Base-by-base conservation (phyloP, 2,797 vertebrate genomes). In the Xiphophorus birchmanni region DNA sequence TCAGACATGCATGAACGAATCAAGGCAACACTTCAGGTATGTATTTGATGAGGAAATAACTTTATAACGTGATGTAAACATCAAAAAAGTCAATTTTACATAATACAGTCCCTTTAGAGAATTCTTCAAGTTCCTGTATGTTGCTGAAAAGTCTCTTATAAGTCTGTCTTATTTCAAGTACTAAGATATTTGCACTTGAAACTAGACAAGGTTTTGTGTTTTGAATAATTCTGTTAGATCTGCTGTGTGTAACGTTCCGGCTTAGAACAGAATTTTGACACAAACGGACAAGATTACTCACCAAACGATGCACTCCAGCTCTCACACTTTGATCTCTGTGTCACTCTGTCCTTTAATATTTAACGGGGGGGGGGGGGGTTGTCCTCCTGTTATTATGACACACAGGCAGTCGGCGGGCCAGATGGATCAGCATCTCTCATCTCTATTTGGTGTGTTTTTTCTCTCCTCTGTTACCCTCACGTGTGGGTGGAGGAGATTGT, bases 341-440 rank as follows among this genome's bases (percentile, higher is more conserved):
- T 32, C 47, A 44, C 44, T 52, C 5, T 40, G 50, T 74, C 6
- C 37, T 77, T 67, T 67, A 84, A 60, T 80, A 37, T 77, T 52
- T 9, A 47, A 17, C 77, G 50, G 63, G 21, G n/a, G n/a, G n/a
- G n/a, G n/a, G n/a, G n/a, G n/a, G n/a, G n/a, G n/a, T n/a, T n/a
- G 44, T 45, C 73, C 63, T 77, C 74, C 65, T 44, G 83, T 88
- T 32, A n/a, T 52, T 60, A 32, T 50, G 89, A 89, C 82, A 84
- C 82, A 65, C 74, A 45, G 56, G 77, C 73, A 63, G 82, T 86
- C 76, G 85, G 86, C 4, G 45, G 77, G 71, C 84, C 93, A 93
- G 91, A 91, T 91, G 91, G 91, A 91, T 52, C 44, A 81, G 76
- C 85, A 73, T 84, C 2, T 42, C 77, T 90, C 86, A 82, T 84